These are phyloP conservation scores for Melozone crissalis DNA, from an alignment of 2,113 vertebrate genomes.

Conservation along the genomic window DNA sequence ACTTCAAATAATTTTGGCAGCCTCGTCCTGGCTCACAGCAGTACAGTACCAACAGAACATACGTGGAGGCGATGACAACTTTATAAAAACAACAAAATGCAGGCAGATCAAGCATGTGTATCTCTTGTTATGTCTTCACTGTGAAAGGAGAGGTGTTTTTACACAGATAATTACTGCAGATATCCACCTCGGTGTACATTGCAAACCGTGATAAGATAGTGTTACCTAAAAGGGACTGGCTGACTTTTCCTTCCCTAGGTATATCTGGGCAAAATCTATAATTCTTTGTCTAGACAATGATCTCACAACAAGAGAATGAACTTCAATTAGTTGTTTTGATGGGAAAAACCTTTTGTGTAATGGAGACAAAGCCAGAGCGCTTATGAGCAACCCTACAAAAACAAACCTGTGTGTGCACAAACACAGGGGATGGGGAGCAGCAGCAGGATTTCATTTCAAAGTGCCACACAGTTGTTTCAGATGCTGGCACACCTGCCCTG, in stretches of 20 bases:
- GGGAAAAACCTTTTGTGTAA: conserved; percentile 15
- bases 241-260: background rate
- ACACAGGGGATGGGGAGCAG: background rate
- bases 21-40: background rate
- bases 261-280: conserved; percentile 36
- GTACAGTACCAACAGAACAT: background rate
- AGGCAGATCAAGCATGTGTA: background rate
- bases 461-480: background rate
- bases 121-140: background rate
- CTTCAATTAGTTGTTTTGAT: conserved; percentile 36
- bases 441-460: background rate
- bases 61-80: background rate
- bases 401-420: background rate
- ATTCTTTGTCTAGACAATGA: conserved; percentile 67
- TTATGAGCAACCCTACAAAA: conserved; percentile 39
- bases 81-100: background rate
- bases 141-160: conserved; percentile 2
- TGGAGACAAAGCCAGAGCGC: conserved; percentile 22
- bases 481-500: background rate
- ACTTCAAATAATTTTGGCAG: background rate
- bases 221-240: background rate
- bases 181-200: background rate
- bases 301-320: conserved; percentile 41
- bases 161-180: background rate
- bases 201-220: background rate